These are phyloP conservation scores for Drosophila micromelanica DNA, from an alignment of 1,140 invertebrate genomes.

Conservation along the genomic window DNA sequence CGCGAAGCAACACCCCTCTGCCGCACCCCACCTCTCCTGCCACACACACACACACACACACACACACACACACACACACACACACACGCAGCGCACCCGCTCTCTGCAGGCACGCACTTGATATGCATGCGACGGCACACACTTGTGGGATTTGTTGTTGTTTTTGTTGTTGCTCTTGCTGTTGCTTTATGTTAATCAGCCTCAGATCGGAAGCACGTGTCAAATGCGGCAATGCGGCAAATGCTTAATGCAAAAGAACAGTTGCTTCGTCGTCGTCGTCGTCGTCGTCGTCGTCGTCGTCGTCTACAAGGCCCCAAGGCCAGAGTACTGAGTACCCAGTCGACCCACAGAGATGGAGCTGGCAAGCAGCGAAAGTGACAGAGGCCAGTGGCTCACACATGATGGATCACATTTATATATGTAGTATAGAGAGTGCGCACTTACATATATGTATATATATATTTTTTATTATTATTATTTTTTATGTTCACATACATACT, in stretches of 20 bases:
- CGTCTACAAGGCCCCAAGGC: slow-evolving; percentile 21
- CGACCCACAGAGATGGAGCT: too few species aligned
- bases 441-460: too few species aligned
- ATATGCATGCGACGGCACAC: slow-evolving; percentile 73
- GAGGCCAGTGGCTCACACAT: slow-evolving; percentile 45
- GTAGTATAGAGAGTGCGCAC: slow-evolving; percentile 3
- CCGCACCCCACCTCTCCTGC: too few species aligned
- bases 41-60: not conserved
- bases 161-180: slow-evolving; percentile 25
- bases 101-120: slow-evolving; percentile 35
- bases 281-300: slow-evolving; percentile 21
- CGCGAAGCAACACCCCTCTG: slow-evolving; percentile 1
- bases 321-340: too few species aligned
- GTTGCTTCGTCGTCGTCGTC: slow-evolving; percentile 30
- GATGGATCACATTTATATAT: slow-evolving; percentile 62
- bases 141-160: slow-evolving; percentile 72
- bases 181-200: slow-evolving; percentile 54
- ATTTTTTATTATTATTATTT: slow-evolving; percentile 28
- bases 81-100: not conserved
- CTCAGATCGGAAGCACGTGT: slow-evolving; percentile 79
- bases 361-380: slow-evolving; percentile 47
- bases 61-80: not conserved
- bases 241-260: slow-evolving; percentile 46
- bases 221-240: slow-evolving; percentile 64
- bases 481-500: not conserved